These are phyloP conservation scores for Phyllotreta striolata DNA, from an alignment of 2,888 invertebrate genomes.

Conservation along the genomic window DNA sequence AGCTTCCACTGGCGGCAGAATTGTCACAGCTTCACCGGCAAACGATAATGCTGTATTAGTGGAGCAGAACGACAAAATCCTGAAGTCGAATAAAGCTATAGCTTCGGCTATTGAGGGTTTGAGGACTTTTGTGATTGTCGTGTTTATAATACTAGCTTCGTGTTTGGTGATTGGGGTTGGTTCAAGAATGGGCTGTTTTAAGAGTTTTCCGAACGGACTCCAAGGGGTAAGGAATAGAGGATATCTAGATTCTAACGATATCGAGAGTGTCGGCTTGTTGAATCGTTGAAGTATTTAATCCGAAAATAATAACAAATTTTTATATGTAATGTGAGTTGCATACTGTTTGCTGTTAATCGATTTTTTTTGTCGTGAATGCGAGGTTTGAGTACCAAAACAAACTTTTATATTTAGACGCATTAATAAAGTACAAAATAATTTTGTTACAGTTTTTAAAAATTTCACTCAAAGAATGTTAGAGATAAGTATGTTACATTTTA, in stretches of 20 bases:
- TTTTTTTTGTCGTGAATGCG: not conserved
- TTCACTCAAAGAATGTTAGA: no score
- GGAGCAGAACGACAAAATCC: slow-evolving; percentile 29
- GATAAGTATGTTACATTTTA: no score
- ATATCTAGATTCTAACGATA: slow-evolving; percentile 26
- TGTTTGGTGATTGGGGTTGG: slow-evolving; percentile 5
- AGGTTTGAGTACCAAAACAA: not conserved
- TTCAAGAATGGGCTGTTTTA: slow-evolving; percentile 14
- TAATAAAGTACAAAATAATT: not conserved
- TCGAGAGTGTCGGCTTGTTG: slow-evolving; percentile 29
- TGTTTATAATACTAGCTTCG: slow-evolving; percentile 22
- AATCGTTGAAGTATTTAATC: slow-evolving; percentile 18
- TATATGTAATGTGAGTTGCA: not conserved
- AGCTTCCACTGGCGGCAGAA: not conserved
- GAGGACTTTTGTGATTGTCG: slow-evolving; percentile 18
- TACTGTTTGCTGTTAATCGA: slow-evolving; percentile 2
- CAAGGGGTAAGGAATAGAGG: slow-evolving; percentile 4
- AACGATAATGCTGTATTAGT: slow-evolving; percentile 13
- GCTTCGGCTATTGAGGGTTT: slow-evolving; percentile 15
- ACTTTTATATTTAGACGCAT: not conserved
- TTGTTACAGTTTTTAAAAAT: not conserved
- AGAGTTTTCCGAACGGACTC: not conserved
- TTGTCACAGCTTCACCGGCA: not conserved
- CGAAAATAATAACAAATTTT: not conserved
- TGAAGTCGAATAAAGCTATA: slow-evolving; percentile 19